Percentiles rank a stretch among this genome's conserved stretches.
phyloP scores from a whole-genome alignment of 2,888 invertebrate species.

The Nemotelus pantherinus region DNA sequence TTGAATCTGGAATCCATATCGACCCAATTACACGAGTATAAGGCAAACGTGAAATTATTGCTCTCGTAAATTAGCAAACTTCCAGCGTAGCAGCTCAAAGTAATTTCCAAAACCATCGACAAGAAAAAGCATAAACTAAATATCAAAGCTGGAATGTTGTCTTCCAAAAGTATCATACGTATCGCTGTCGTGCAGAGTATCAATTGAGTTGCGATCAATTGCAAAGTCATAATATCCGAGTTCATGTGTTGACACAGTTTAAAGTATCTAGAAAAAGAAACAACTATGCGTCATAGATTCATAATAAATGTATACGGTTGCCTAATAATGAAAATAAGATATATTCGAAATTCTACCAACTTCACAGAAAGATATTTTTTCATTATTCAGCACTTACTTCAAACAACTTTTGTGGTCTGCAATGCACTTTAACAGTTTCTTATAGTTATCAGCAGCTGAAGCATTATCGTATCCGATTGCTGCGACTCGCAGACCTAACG shows the following conservation, averaged over 20 bases:
- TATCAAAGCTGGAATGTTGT: constrained; percentile 42
- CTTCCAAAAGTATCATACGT: constrained; percentile 65
- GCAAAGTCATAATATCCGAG: constrained; percentile 68
- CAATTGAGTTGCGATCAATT: constrained; percentile 66
- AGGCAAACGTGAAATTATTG: constrained; percentile 65
- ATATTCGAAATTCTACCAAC: background rate
- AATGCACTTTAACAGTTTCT: constrained; percentile 30
- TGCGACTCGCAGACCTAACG: constrained; percentile 6
- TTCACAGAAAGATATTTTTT: too few species aligned
- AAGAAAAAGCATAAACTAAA: constrained; percentile 56
- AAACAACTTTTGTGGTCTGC: constrained; percentile 22
- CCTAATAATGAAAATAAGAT: too few species aligned
- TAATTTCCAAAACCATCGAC: constrained; percentile 68
- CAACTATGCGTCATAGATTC: background rate
- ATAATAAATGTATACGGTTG: too few species aligned
- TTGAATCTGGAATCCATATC: constrained; percentile 65
- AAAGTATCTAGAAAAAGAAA: constrained; percentile 63
- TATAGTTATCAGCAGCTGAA: constrained; percentile 11
- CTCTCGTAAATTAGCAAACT: constrained; percentile 67
- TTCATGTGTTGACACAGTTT: constrained; percentile 66
- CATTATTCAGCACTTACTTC: background rate
- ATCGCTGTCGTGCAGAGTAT: constrained; percentile 63
- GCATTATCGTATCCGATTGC: constrained; percentile 20
- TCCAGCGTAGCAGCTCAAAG: constrained; percentile 69
- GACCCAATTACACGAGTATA: constrained; percentile 69